Evolutionary conservation across 2,888 invertebrate species (phyloP).

Genomic region (Andrena hattorfiana): DNA sequence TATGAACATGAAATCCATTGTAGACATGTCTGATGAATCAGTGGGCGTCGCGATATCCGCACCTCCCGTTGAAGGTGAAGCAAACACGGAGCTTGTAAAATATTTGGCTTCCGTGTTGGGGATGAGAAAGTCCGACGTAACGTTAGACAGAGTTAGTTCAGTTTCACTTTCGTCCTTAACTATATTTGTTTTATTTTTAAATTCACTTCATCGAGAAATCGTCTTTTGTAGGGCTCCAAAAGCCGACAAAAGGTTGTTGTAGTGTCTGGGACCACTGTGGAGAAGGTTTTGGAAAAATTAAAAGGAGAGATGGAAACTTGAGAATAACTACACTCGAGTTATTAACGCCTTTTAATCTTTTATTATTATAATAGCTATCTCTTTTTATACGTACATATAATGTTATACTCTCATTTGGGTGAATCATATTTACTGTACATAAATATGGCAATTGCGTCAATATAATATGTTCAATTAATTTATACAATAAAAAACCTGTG

Average conservation of each 20-base stretch:
- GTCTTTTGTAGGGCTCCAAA: slow-evolving; percentile 85
- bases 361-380: slow-evolving; percentile 26
- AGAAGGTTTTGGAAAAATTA: slow-evolving; percentile 85
- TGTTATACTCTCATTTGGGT: slow-evolving; percentile 20
- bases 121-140: slow-evolving; percentile 89
- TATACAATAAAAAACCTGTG: slow-evolving; percentile 46
- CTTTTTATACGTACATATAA: slow-evolving; percentile 26
- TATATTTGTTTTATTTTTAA: too few species aligned
- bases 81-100: slow-evolving; percentile 91
- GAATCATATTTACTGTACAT: slow-evolving; percentile 54
- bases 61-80: slow-evolving; percentile 93
- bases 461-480: slow-evolving; percentile 45
- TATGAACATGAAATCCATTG: slow-evolving; percentile 47
- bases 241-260: slow-evolving; percentile 87
- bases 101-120: slow-evolving; percentile 90
- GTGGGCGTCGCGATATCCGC: slow-evolving; percentile 92
- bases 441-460: slow-evolving; percentile 58
- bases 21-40: slow-evolving; percentile 87
- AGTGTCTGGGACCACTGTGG: slow-evolving; percentile 85
- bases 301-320: slow-evolving; percentile 78
- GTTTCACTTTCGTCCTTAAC: background rate
- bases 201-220: background rate
- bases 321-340: slow-evolving; percentile 26
- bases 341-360: slow-evolving; percentile 25
- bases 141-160: slow-evolving; percentile 86